These are phyloP conservation scores for Hyles lineata DNA, from an alignment of 2,888 invertebrate species.

Conservation along the genomic window DNA sequence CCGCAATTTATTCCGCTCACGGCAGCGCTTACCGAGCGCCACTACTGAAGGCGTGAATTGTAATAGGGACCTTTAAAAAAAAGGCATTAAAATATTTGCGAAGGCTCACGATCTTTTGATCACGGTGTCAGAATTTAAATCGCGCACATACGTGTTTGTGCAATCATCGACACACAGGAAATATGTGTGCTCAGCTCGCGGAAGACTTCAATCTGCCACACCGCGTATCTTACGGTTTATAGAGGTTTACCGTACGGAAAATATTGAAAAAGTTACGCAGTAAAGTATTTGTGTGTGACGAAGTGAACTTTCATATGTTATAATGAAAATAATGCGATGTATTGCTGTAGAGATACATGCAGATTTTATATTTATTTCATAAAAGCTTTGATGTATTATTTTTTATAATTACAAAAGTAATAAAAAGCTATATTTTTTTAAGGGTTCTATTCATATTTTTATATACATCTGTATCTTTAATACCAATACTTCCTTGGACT, in stretches of 20 bases:
- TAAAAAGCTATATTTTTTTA: too few relatives aligned
- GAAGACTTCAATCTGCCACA: constrained; percentile 35
- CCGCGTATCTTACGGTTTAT: background rate
- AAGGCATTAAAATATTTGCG: constrained; percentile 58
- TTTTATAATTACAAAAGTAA: too few relatives aligned
- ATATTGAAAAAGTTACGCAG: constrained; percentile 51
- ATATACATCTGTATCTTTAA: too few relatives aligned
- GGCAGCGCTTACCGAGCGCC: constrained; percentile 40
- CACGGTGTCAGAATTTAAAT: constrained; percentile 51
- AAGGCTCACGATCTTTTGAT: constrained; percentile 58
- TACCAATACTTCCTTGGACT: too few relatives aligned
- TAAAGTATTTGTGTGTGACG: constrained; percentile 10
- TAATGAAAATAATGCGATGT: too few relatives aligned
- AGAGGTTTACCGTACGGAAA: constrained; percentile 42
- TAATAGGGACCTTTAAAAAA: constrained; percentile 50
- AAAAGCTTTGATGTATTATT: too few relatives aligned
- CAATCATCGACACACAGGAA: constrained; percentile 61
- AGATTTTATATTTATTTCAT: too few relatives aligned
- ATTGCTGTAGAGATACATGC: too few relatives aligned
- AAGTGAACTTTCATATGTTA: background rate
- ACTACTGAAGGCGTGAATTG: constrained; percentile 52
- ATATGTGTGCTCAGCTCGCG: constrained; percentile 55
- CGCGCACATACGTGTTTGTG: constrained; percentile 63
- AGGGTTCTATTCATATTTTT: too few relatives aligned
- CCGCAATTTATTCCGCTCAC: constrained; percentile 47